phyloP scores from a whole-genome alignment of 2,888 invertebrate species.

The Hirtodrosophila duncani region DNA sequence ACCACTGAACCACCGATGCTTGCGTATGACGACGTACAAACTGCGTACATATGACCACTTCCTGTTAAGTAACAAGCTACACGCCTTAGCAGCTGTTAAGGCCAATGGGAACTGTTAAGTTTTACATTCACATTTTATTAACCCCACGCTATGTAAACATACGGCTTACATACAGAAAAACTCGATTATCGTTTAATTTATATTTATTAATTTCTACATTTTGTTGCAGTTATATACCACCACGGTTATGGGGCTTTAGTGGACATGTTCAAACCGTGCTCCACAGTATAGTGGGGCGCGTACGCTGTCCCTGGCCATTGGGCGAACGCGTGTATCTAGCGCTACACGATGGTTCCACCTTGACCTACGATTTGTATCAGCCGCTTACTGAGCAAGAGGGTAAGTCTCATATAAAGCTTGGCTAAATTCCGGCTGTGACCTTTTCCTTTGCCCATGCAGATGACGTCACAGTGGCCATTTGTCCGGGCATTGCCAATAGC shows the following conservation, averaged over 20 bases:
- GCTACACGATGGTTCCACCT: conserved; percentile 90
- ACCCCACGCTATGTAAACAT: too few relatives aligned
- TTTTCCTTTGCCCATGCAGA: conserved; percentile 79
- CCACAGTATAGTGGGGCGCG: conserved; percentile 92
- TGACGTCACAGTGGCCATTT: conserved; percentile 91
- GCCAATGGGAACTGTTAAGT: too few relatives aligned
- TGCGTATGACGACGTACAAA: background rate
- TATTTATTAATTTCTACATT: background rate
- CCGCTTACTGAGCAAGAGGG: conserved; percentile 81
- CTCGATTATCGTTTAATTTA: too few relatives aligned
- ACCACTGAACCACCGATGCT: conserved; percentile 62
- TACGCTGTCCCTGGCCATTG: conserved; percentile 92
- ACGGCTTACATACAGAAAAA: too few relatives aligned
- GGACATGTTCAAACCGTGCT: conserved; percentile 96
- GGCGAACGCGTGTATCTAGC: conserved; percentile 88
- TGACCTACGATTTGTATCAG: conserved; percentile 95
- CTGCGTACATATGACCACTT: background rate
- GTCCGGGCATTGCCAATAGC: conserved; percentile 95
- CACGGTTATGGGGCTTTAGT: conserved; percentile 95
- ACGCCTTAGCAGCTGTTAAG: too few relatives aligned
- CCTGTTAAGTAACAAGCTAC: too few relatives aligned
- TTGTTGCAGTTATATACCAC: conserved; percentile 89
- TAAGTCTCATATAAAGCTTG: conserved; percentile 14
- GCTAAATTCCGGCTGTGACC: background rate
- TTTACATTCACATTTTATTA: too few relatives aligned